These are phyloP conservation scores for Diorhabda carinulata DNA, from an alignment of 1,140 invertebrate genomes.

Conservation along the genomic window DNA sequence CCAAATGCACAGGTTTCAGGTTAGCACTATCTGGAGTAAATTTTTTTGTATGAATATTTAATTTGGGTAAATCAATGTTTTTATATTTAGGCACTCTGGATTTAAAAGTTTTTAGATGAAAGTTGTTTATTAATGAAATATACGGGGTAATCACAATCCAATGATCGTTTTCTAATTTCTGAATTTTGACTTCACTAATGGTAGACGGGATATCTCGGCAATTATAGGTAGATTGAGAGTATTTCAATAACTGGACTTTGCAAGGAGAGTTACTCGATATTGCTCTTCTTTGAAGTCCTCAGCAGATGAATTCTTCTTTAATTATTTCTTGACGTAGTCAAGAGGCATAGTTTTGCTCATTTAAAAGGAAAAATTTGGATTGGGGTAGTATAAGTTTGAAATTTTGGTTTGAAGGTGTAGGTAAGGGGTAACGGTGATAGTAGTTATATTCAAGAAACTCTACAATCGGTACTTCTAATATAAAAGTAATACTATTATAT, in stretches of 20 bases:
- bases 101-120: background rate
- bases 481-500: background rate
- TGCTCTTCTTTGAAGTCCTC: background rate
- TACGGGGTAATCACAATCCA: background rate
- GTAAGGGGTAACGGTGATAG: slow-evolving; percentile 6
- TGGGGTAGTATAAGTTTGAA: background rate
- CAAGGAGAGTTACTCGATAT: background rate
- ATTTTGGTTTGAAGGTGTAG: background rate
- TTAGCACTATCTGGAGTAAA: too few relatives aligned
- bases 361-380: slow-evolving; percentile 8
- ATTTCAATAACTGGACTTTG: slow-evolving; percentile 1
- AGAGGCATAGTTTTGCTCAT: slow-evolving; percentile 5
- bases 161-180: background rate
- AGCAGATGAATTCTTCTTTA: slow-evolving; percentile 6
- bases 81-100: background rate
- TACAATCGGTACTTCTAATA: slow-evolving; percentile 1
- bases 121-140: background rate
- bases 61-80: background rate
- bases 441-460: background rate
- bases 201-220: background rate
- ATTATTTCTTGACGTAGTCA: background rate
- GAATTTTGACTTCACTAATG: background rate
- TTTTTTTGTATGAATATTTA: too few relatives aligned
- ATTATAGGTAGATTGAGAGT: background rate
- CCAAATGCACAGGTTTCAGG: too few relatives aligned